A percentile compares a stretch with the other conserved stretches of the same genome.
Evolutionary conservation across 1,140 invertebrate species (phyloP).

Genomic region (honey bee (Apis mellifera)): DNA sequence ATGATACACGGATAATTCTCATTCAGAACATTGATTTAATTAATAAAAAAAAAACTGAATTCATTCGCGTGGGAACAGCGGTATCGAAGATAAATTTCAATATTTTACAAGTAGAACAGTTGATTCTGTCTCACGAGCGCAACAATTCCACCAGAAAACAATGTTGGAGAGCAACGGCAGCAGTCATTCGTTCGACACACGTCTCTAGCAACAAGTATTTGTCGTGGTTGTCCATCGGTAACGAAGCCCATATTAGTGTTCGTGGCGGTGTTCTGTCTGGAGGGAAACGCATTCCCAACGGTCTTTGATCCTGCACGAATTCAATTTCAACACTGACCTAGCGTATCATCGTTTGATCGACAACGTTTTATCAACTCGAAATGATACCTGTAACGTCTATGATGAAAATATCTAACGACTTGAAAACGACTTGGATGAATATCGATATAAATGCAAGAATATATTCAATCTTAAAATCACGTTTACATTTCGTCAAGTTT

Average conservation of each 20-base stretch:
- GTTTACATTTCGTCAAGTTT: neutral
- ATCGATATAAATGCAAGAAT: neutral
- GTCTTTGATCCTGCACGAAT: neutral
- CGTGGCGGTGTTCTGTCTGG: neutral
- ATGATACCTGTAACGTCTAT: neutral
- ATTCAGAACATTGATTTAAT: neutral
- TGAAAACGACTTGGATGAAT: neutral
- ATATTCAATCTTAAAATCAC: neutral
- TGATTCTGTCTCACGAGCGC: neutral
- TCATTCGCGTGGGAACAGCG: neutral
- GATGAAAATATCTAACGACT: neutral
- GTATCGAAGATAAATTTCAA: neutral
- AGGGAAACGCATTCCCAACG: neutral
- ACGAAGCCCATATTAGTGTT: neutral
- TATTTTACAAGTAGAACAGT: neutral
- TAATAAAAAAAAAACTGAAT: neutral
- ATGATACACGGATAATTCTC: too few species aligned
- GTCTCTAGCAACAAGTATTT: slow-evolving; percentile 63
- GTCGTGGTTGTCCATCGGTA: slow-evolving; percentile 15
- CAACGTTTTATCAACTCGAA: slow-evolving; percentile 6
- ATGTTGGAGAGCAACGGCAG: neutral
- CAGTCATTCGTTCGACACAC: slow-evolving; percentile 6
- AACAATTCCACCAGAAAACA: neutral
- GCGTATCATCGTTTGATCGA: neutral
- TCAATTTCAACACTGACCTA: slow-evolving; percentile 32